Conservation (phyloP, 1,140 invertebrate species). For the Argopecten irradians region DNA sequence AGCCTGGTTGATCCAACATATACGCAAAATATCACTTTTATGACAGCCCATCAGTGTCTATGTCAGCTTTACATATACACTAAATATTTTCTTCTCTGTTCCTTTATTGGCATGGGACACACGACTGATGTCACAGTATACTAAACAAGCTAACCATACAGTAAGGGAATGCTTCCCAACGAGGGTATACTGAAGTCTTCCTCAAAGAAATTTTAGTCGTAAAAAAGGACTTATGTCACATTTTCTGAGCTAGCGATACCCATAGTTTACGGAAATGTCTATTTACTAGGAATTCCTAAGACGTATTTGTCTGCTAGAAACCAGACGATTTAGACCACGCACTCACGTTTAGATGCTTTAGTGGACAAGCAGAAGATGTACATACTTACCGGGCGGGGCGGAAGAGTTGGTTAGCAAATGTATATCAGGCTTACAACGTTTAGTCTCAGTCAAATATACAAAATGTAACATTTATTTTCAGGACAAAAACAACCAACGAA, state of each 20-base stretch:
- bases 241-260: not conserved
- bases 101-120: too few species aligned
- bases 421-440: too few species aligned
- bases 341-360: not conserved
- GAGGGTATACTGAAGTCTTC: not conserved
- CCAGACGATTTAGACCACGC: not conserved
- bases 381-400: too few species aligned
- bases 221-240: constrained; percentile 11
- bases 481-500: too few species aligned
- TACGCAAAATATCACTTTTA: too few species aligned
- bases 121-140: too few species aligned
- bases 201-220: constrained; percentile 17
- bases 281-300: not conserved
- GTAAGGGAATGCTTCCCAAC: not conserved
- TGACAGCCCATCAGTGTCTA: too few species aligned
- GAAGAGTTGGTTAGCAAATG: too few species aligned
- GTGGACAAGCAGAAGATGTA: not conserved
- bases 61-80: too few species aligned
- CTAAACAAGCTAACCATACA: not conserved
- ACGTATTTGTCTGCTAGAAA: not conserved
- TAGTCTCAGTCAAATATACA: too few species aligned
- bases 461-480: too few species aligned
- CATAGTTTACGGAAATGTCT: not conserved
- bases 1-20: not conserved
- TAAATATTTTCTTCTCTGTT: too few species aligned